Evolutionary conservation across 2,113 vertebrate species (phyloP).

Genomic region (Calypte anna): DNA sequence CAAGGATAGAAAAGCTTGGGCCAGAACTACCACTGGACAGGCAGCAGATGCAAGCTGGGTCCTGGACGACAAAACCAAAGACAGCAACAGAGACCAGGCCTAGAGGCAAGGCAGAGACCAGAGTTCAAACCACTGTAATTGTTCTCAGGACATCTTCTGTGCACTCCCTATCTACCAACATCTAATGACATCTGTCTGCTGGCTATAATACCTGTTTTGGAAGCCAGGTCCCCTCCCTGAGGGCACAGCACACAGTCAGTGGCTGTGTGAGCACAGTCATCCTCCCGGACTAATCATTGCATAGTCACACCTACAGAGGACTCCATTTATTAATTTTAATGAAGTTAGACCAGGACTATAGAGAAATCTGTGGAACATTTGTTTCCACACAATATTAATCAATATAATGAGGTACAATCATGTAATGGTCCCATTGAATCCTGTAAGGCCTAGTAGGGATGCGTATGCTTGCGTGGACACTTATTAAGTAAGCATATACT

Average conservation of each 20-base stretch:
- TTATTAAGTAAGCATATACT: neutral
- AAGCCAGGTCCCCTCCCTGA: neutral
- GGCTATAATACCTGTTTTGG: neutral
- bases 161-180: neutral
- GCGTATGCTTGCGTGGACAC: neutral
- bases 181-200: slow-evolving; percentile 1
- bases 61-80: neutral
- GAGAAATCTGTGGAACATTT: neutral
- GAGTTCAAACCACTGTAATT: neutral
- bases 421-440: neutral
- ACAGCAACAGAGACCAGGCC: neutral
- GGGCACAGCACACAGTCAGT: neutral
- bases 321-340: neutral
- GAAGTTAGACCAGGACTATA: neutral
- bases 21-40: neutral
- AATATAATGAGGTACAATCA: slow-evolving; percentile 1
- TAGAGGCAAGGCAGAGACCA: neutral
- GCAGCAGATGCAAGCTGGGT: neutral
- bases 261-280: neutral
- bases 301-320: neutral
- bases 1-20: neutral
- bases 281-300: neutral
- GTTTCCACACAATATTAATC: slow-evolving; percentile 7
- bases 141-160: slow-evolving; percentile 11
- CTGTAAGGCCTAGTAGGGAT: neutral